Evolutionary conservation across 2,797 vertebrate genomes (phyloP).

Genomic region (Bradypus variegatus): DNA sequence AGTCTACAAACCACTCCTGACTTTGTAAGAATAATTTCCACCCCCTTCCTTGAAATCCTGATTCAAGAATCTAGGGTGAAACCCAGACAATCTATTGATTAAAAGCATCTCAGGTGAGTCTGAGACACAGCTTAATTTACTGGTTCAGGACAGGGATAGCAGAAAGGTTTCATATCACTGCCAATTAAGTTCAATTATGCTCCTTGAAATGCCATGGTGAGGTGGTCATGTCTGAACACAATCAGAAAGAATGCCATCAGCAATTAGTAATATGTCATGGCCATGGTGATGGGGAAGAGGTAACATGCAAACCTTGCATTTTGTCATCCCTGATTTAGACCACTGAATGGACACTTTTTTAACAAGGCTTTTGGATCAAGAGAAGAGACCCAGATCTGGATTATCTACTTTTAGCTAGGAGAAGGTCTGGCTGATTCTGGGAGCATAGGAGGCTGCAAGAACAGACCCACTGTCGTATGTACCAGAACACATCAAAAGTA

Average conservation of each 20-base stretch:
- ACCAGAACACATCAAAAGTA: not conserved
- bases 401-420: constrained; percentile 24
- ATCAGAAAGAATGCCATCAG: not conserved
- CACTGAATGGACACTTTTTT: not conserved
- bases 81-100: not conserved
- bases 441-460: not conserved
- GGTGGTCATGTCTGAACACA: constrained; percentile 22
- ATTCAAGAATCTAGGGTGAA: constrained; percentile 11
- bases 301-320: not conserved
- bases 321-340: not conserved
- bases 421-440: constrained; percentile 8
- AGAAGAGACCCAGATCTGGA: not conserved
- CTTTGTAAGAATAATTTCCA: constrained; percentile 25
- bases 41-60: constrained; percentile 23
- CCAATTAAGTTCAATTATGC: not conserved
- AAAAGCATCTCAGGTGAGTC: constrained; percentile 24
- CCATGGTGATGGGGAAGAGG: not conserved
- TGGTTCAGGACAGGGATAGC: constrained; percentile 1
- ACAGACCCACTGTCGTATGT: not conserved
- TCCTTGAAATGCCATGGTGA: not conserved
- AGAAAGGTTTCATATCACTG: constrained; percentile 19
- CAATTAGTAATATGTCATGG: not conserved
- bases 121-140: not conserved
- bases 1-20: not conserved
- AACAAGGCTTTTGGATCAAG: not conserved